These are phyloP conservation scores for Eilema griseolum DNA, from an alignment of 2,888 invertebrate species.

Conservation along the genomic window DNA sequence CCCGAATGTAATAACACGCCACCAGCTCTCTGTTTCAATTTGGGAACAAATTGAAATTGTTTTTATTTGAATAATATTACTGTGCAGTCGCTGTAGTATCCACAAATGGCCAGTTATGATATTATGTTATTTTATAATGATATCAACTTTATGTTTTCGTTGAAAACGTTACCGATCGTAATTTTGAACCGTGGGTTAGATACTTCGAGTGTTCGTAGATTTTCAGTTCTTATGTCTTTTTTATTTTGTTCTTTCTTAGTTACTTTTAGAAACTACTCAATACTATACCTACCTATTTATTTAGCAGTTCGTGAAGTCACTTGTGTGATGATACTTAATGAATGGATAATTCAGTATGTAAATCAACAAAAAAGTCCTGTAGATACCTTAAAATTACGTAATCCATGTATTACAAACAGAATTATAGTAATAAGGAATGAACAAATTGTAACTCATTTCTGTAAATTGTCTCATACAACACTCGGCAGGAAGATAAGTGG, in stretches of 20 bases:
- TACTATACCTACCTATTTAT: background rate
- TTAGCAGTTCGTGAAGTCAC: background rate
- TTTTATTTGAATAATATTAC: conserved; percentile 87
- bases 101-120: conserved; percentile 62
- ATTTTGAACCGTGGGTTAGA: conserved; percentile 24
- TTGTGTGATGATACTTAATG: background rate
- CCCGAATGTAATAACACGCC: conserved; percentile 85
- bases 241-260: background rate
- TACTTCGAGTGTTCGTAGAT: conserved; percentile 9
- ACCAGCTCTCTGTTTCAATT: conserved; percentile 87
- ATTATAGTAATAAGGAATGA: conserved; percentile 11
- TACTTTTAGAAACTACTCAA: background rate
- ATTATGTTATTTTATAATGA: conserved; percentile 54
- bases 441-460: conserved; percentile 28
- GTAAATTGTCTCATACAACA: conserved; percentile 23
- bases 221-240: background rate
- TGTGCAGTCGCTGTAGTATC: conserved; percentile 57
- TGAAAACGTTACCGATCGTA: conserved; percentile 40
- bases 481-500: conserved; percentile 23
- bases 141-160: conserved; percentile 37
- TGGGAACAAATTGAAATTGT: conserved; percentile 87
- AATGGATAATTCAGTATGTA: background rate
- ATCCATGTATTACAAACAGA: background rate
- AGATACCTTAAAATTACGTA: background rate
- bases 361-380: background rate